Evolutionary conservation across 2,888 invertebrate genomes (phyloP).

Genomic region (Dasypogon diadema): DNA sequence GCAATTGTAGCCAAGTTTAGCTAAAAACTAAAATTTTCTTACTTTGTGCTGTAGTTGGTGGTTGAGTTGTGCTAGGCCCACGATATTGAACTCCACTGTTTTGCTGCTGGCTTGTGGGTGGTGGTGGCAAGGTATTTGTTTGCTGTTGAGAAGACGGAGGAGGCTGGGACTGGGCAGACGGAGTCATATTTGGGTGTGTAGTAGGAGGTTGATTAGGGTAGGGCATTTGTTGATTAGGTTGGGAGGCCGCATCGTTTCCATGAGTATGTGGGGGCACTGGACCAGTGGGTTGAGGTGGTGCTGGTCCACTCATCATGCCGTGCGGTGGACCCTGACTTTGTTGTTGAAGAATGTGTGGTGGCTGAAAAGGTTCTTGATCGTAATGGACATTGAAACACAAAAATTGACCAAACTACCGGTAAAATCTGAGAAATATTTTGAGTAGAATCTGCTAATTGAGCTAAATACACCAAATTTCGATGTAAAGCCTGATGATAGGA

Average conservation of each 20-base stretch:
- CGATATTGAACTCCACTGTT: conserved; percentile 50
- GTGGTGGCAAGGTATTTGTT: conserved; percentile 33
- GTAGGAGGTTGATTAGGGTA: conserved; percentile 61
- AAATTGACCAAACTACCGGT: conserved; percentile 76
- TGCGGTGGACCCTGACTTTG: conserved; percentile 66
- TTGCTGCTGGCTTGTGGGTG: conserved; percentile 50
- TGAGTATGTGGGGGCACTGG: conserved; percentile 67
- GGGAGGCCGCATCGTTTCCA: conserved; percentile 65
- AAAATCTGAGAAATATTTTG: conserved; percentile 91
- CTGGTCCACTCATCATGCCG: conserved; percentile 63
- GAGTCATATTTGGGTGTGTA: conserved; percentile 53
- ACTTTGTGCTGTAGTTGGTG: conserved; percentile 60
- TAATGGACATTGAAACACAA: neutral
- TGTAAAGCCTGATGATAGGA: conserved; percentile 96
- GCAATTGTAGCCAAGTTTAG: too few relatives aligned
- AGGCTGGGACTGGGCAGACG: conserved; percentile 37
- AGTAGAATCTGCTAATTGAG: conserved; percentile 95
- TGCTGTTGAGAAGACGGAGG: conserved; percentile 45
- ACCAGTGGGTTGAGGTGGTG: conserved; percentile 60
- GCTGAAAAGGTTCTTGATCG: conserved; percentile 63
- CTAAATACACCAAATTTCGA: conserved; percentile 94
- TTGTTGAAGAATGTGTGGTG: conserved; percentile 72
- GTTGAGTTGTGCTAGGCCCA: conserved; percentile 62
- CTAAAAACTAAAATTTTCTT: too few relatives aligned
- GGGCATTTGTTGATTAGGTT: conserved; percentile 60